phyloP scores from a whole-genome alignment of 1,140 invertebrate genomes.

The Euura saliciscinereae region DNA sequence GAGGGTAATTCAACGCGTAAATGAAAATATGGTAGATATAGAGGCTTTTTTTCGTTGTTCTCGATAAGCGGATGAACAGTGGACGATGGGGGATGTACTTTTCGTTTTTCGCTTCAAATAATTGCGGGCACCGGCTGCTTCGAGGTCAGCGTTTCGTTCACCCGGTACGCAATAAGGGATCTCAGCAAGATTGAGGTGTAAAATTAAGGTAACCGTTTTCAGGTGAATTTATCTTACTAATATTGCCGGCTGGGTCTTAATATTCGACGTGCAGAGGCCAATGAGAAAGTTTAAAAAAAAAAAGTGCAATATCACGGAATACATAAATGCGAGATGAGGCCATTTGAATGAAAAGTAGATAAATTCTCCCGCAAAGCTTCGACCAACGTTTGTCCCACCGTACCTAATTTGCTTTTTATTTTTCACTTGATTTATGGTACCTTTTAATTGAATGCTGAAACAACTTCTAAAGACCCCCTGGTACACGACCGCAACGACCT shows the following conservation, averaged over 20 bases:
- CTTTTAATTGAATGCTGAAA: not conserved
- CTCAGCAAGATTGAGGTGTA: not conserved
- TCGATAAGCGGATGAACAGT: no score
- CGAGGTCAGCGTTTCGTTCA: not conserved
- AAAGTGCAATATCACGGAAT: slow-evolving; percentile 57
- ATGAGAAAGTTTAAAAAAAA: slow-evolving; percentile 44
- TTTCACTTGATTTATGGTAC: not conserved
- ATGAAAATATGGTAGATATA: no score
- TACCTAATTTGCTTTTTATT: slow-evolving; percentile 5
- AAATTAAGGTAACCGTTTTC: slow-evolving; percentile 8
- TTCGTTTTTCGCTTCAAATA: no score
- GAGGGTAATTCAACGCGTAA: slow-evolving; percentile 30
- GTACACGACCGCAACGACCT: no score
- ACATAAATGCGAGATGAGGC: slow-evolving; percentile 57
- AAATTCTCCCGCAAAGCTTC: slow-evolving; percentile 41
- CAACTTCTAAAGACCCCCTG: no score
- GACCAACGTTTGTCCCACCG: not conserved
- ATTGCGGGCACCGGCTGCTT: not conserved
- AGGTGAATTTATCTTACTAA: slow-evolving; percentile 51
- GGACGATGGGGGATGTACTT: no score
- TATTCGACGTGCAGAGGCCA: slow-evolving; percentile 41
- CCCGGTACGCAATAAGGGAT: not conserved
- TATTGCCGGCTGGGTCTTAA: slow-evolving; percentile 46
- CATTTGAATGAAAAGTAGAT: slow-evolving; percentile 57
- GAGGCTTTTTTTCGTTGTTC: no score